These are phyloP conservation scores for Ochropleura plecta DNA, from an alignment of 2,888 invertebrate genomes.

Conservation along the genomic window DNA sequence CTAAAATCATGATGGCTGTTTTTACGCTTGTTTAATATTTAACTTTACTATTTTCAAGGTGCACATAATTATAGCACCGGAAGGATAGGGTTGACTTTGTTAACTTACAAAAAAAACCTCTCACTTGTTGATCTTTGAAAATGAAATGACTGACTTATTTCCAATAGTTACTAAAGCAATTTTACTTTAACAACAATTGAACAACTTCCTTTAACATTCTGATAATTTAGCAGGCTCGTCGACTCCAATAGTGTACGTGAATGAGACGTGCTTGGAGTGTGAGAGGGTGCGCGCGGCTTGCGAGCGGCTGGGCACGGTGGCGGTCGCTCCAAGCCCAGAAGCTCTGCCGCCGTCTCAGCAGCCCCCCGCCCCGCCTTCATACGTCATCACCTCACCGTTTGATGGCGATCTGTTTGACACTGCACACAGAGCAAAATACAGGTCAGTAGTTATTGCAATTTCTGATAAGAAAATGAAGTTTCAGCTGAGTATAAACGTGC, in stretches of 20 bases:
- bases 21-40: slow-evolving; percentile 4
- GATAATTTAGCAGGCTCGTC: slow-evolving; percentile 80
- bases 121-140: neutral
- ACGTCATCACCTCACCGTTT: slow-evolving; percentile 93
- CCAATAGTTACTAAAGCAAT: slow-evolving; percentile 1
- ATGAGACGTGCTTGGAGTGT: slow-evolving; percentile 87
- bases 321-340: slow-evolving; percentile 83
- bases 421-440: slow-evolving; percentile 91
- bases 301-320: slow-evolving; percentile 86
- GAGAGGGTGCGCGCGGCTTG: slow-evolving; percentile 88
- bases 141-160: slow-evolving; percentile 1
- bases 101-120: slow-evolving; percentile 1
- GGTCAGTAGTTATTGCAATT: slow-evolving; percentile 72
- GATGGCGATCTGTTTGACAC: slow-evolving; percentile 93
- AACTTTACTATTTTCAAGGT: slow-evolving; percentile 1
- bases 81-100: slow-evolving; percentile 31
- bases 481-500: neutral
- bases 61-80: neutral
- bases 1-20: slow-evolving; percentile 4
- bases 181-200: slow-evolving; percentile 10
- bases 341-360: slow-evolving; percentile 81
- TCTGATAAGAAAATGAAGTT: slow-evolving; percentile 37
- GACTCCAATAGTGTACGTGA: slow-evolving; percentile 86
- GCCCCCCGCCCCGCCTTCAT: slow-evolving; percentile 82
- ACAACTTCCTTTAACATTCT: slow-evolving; percentile 30